Conservation (phyloP, 1,140 invertebrate species). For the Lethrus apterus region DNA sequence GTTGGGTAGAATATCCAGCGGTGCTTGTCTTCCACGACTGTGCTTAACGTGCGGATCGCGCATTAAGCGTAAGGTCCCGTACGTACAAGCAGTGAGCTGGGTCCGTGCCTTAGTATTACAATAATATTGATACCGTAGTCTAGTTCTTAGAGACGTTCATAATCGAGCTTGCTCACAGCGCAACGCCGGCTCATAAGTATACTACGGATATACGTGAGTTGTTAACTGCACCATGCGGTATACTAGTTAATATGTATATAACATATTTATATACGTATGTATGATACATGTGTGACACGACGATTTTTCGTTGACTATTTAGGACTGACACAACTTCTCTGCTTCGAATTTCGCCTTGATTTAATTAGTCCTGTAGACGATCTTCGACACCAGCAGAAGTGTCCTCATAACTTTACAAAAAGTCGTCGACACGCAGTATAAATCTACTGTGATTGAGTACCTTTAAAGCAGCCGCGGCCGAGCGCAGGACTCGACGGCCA, state of each 20-base stretch:
- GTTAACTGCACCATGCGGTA: conserved; percentile 5
- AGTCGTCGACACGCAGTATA: conserved; percentile 1
- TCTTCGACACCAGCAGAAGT: no score
- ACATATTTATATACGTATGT: conserved; percentile 24
- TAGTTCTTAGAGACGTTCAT: conserved; percentile 30
- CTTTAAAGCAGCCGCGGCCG: conserved; percentile 28
- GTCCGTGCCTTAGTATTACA: conserved; percentile 44
- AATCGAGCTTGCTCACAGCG: conserved; percentile 34
- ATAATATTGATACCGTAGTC: conserved; percentile 39
- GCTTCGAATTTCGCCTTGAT: background rate
- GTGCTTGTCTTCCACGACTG: conserved; percentile 39
- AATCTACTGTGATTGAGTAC: conserved; percentile 32
- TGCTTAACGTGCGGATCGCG: conserved; percentile 27
- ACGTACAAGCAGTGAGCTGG: conserved; percentile 40
- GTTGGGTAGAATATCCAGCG: conserved; percentile 39
- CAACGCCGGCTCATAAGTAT: conserved; percentile 24
- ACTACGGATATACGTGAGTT: conserved; percentile 18
- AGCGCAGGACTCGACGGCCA: conserved; percentile 23
- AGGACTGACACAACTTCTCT: background rate
- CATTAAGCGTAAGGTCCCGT: background rate
- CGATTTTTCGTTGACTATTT: background rate
- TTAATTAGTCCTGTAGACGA: no score
- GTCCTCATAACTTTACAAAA: no score
- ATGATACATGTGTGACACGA: conserved; percentile 4
- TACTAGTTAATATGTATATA: conserved; percentile 24